Evolutionary conservation across 1,140 invertebrate genomes (phyloP).

Genomic region (Halictus rubicundus): DNA sequence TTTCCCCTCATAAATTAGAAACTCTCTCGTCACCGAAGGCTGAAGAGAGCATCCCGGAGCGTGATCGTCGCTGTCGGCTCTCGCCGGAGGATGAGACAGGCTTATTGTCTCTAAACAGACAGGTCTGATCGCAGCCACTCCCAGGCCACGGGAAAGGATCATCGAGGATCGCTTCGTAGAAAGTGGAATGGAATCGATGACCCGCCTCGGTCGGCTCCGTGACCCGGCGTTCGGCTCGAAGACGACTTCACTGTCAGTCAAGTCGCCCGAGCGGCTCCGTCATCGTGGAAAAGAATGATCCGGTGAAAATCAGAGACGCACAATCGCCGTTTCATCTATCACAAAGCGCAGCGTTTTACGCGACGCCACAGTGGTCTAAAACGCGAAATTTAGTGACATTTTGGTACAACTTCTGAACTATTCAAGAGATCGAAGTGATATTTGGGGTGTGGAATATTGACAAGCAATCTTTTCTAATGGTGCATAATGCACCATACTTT

Average conservation of each 20-base stretch:
- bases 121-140: slow-evolving; percentile 31
- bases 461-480: too few relatives aligned
- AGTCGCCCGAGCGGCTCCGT: not conserved
- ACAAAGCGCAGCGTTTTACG: too few relatives aligned
- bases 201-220: slow-evolving; percentile 23
- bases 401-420: too few relatives aligned
- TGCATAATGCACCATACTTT: too few relatives aligned
- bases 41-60: not conserved
- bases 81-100: not conserved
- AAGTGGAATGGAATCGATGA: slow-evolving; percentile 63
- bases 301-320: slow-evolving; percentile 2
- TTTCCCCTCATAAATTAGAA: slow-evolving; percentile 26
- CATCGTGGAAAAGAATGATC: slow-evolving; percentile 8
- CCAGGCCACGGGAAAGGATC: slow-evolving; percentile 29
- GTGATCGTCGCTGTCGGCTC: not conserved
- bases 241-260: slow-evolving; percentile 19
- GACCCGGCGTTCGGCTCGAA: slow-evolving; percentile 27
- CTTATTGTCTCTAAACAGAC: slow-evolving; percentile 18
- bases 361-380: too few relatives aligned
- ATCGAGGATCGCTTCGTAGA: slow-evolving; percentile 34
- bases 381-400: too few relatives aligned
- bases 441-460: too few relatives aligned
- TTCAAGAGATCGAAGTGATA: too few relatives aligned
- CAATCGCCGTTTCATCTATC: too few relatives aligned
- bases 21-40: slow-evolving; percentile 3